These are phyloP conservation scores for Acropternis orthonyx DNA, from an alignment of 2,797 vertebrate species.

Conservation along the genomic window DNA sequence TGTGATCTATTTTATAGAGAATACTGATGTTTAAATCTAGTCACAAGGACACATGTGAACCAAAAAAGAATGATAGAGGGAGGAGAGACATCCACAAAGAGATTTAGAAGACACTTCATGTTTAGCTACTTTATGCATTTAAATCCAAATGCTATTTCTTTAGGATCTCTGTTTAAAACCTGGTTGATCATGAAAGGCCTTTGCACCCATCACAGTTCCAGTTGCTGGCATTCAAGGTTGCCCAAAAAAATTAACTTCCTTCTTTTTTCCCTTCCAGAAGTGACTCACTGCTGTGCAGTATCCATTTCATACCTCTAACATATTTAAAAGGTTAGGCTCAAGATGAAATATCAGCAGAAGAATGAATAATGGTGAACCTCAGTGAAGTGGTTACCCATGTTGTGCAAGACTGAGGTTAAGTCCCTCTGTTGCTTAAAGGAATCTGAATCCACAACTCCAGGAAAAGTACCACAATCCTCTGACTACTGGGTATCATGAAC, in stretches of 20 bases:
- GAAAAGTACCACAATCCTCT: background rate
- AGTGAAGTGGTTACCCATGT: background rate
- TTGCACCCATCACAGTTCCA: background rate
- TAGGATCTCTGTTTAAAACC: background rate
- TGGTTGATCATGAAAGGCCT: background rate
- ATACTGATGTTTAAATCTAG: background rate
- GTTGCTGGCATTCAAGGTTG: background rate
- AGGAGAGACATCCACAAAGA: background rate
- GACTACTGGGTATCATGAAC: background rate
- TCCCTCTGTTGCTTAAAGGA: background rate
- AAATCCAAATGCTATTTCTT: background rate
- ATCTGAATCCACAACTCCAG: background rate
- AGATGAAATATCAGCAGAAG: background rate
- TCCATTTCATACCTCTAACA: background rate
- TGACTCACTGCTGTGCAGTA: background rate
- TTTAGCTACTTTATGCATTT: background rate
- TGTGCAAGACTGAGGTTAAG: background rate
- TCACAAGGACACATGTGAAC: background rate
- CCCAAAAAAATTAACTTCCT: background rate
- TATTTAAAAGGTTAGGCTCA: background rate
- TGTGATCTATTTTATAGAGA: background rate
- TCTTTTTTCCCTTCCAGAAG: background rate
- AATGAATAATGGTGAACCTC: background rate
- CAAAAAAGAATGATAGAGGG: background rate
- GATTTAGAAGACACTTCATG: background rate